Evolutionary conservation across 1,140 invertebrate genomes (phyloP), one percentile per base, ranked within the genome.

Genomic region (Brachionus sp.): DNA sequence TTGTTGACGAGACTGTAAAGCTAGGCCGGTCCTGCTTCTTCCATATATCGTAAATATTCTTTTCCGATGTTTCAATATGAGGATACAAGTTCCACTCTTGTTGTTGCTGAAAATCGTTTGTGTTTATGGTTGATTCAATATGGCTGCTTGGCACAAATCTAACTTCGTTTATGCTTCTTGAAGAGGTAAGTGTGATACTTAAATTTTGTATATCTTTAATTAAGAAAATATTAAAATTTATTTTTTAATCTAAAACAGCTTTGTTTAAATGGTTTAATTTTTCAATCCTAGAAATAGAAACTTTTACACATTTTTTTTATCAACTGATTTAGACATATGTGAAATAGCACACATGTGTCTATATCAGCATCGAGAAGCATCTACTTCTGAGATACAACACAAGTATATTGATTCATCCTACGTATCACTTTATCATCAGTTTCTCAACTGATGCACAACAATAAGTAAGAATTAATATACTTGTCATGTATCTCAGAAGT

Each of bases 61-160:
- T 80, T 80, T 80, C 57, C 3, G 77, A 62, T 80, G 77, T 80
- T 62, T 80, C 77, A 62, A 80, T 62, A 13, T 80, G 77, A 9
- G 77, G 57, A 62, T 80, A 80, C 35, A 80, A 80, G 37, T 80
- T 80, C 77, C 77, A 80, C 35, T 80, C 77, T 80, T 80, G 77
- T 44, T 80, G 77, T 13, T 80, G 77, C n/a, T 80, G 77, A 80
- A 80, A 80, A 62, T 80, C 77, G 12, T 80, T 80, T 39, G 77
- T 80, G 39, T 80, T 80, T 3, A 80, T 80, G 9, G 77, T 66
- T 3, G 50, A 62, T 35, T 80, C 77, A 62, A 42, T 62, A 29
- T 80, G 13, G n/a, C 12, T 13, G 16, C 62, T 80, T 12, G 50
- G 77, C 10, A 62, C 50, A 37, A 80, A 80, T 80, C 35, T 57